Conservation (phyloP, 2,888 invertebrate genomes). For the Rhagonycha lutea region DNA sequence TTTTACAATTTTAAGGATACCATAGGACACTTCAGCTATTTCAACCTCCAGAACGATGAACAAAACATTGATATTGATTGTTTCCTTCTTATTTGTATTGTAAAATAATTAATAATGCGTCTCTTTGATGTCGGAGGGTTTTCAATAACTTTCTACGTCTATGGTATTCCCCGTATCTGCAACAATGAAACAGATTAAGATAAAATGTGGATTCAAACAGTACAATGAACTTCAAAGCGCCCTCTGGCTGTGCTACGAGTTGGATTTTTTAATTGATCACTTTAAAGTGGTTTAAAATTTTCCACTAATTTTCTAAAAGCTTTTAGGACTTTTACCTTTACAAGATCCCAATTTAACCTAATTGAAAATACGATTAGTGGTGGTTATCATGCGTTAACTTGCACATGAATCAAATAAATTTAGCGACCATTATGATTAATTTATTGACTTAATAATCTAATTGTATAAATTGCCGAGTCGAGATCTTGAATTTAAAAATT, state of each 20-base stretch:
- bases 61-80: too few species aligned
- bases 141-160: too few species aligned
- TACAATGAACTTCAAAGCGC: background rate
- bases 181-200: background rate
- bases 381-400: constrained; percentile 9
- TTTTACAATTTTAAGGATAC: too few species aligned
- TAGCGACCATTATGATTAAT: background rate
- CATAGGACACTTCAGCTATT: too few species aligned
- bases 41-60: too few species aligned
- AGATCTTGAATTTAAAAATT: background rate
- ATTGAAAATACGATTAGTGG: background rate
- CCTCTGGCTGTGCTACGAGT: background rate
- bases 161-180: too few species aligned
- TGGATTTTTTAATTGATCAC: background rate
- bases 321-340: background rate
- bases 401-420: constrained; percentile 18
- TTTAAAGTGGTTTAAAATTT: background rate
- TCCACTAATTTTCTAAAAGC: background rate
- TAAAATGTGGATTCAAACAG: background rate
- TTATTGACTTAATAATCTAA: background rate
- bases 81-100: too few species aligned
- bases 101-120: too few species aligned
- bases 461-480: background rate
- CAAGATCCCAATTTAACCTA: background rate
- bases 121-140: too few species aligned